Evolutionary conservation across 2,113 vertebrate species (phyloP), one percentile per base, ranked within the genome.

Genomic region (Trogon melanurus): DNA sequence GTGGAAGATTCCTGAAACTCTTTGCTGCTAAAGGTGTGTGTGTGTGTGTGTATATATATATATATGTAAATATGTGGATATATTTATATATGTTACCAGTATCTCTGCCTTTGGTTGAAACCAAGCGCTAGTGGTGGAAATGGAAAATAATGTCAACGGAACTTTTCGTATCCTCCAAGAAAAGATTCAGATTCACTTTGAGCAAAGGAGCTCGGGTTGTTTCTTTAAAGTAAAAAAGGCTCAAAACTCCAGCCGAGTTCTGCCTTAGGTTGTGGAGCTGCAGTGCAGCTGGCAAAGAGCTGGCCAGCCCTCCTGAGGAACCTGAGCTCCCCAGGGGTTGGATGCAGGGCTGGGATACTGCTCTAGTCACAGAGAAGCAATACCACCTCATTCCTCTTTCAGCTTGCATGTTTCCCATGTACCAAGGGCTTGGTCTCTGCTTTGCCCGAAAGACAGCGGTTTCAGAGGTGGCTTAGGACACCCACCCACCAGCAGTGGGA

Each of bases 81-180:
- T 89, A 81, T 95, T 85, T 96, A 66, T 85, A 22, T 56, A 70
- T 8, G 11, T 78, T 36, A 91, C 30, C n/a, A 72, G 30, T 65
- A 67, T 44, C 30, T 90, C 56, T 94, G 56, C 66, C 53, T 85
- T 94, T 54, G 44, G 36, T 34, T 85, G 88, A 97, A 75, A 94
- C 88, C 80, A 89, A n/a, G 48, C 0, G 1, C 61, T 47, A 82
- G 53, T 4, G 15, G 34, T 93, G 41, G 79, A 94, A 96, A 69
- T 89, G 92, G 92, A 96, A 97, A 96, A 94, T 93, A n/a, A 75
- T 91, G 50, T 75, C 61, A 91, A 9, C 1, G 70, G 86, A 96
- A 97, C 83, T 56, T 96, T 95, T 32, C 88, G 70, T 79, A 76
- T 62, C 70, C 85, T 65, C 79, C 69, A 64, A 79, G 44, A 71